Evolutionary conservation across 2,113 vertebrate species (phyloP), one percentile per base, ranked within the genome.

Genomic region (Oxygymnocypris stewartii): DNA sequence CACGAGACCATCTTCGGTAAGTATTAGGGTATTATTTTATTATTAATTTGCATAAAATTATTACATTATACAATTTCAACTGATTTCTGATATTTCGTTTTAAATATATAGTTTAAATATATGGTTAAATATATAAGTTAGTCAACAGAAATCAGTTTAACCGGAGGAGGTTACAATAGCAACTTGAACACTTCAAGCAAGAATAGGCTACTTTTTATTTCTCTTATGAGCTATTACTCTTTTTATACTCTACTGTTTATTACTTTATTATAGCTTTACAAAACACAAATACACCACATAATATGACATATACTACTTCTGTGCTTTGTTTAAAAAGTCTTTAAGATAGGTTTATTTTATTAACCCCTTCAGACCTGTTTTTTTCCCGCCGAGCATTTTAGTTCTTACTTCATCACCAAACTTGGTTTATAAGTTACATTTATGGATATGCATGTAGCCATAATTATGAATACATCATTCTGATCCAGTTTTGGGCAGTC

Each of bases 1-100:
- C 92, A 94, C 3, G 95, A 96, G 89, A 94, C 61, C 78, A 85
- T 95, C 14, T 87, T 91, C 40, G 96, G 96, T 96, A 88, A 95
- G 94, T 71, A 20, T 23, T 35, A 35, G n/a, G 59, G 25, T 63
- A 69, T n/a, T 54, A 4, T 3, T 40, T n/a, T 54, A 4, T 3
- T 40, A 11, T 42, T 49, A 9, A 54, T 51, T 2, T 31, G 10
- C 23, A 47, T 40, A 14, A 42, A 76, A 47, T 25, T 3, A 25
- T 42, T 5, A 40, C 9, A 73, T 73, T 42, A 23, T 42, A 73
- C 10, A 73, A 0, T 6, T n/a, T 23, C 8, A 20, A 4, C 18
- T 8, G 13, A 18, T 1, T 35, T 69, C 0, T 73, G 20, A 2
- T 4, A 40, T 75, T 25, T 44, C 0, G 0, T 25, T n/a, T 75